phyloP scores from a whole-genome alignment of 2,888 invertebrate species.

The Campoletis raptor region DNA sequence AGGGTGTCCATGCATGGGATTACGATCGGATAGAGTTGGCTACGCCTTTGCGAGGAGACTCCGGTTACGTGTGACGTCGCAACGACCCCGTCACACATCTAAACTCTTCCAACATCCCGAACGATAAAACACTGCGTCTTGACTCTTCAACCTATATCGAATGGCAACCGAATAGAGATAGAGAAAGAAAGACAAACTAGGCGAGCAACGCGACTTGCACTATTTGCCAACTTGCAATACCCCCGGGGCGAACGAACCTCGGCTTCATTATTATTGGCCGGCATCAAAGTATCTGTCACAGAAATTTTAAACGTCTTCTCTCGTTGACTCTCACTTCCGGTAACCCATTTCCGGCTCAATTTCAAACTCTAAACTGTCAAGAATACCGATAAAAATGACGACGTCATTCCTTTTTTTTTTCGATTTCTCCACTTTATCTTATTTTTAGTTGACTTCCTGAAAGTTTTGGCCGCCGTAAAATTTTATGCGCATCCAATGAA shows the following conservation, averaged over 20 bases:
- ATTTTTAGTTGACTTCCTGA: neutral
- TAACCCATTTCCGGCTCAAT: constrained; percentile 1
- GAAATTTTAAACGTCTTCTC: neutral
- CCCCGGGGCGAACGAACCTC: constrained; percentile 46
- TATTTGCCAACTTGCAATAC: constrained; percentile 28
- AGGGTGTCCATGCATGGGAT: constrained; percentile 72
- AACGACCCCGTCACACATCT: constrained; percentile 40
- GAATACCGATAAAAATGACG: neutral
- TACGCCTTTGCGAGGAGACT: constrained; percentile 48
- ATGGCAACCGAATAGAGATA: constrained; percentile 41
- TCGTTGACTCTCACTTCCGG: neutral
- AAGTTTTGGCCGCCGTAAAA: neutral
- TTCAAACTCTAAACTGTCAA: neutral
- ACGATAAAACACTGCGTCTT: neutral
- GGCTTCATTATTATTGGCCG: constrained; percentile 33
- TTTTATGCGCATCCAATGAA: neutral
- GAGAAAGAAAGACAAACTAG: neutral
- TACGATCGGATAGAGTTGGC: constrained; percentile 41
- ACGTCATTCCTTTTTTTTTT: neutral
- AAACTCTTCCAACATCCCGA: constrained; percentile 13
- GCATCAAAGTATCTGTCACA: constrained; percentile 7
- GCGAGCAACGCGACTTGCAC: neutral
- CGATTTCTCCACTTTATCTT: neutral
- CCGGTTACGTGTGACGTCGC: constrained; percentile 62
- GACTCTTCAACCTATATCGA: constrained; percentile 46